Evolutionary conservation across 1,140 invertebrate species (phyloP).

Genomic region (Kradibia gibbosae): DNA sequence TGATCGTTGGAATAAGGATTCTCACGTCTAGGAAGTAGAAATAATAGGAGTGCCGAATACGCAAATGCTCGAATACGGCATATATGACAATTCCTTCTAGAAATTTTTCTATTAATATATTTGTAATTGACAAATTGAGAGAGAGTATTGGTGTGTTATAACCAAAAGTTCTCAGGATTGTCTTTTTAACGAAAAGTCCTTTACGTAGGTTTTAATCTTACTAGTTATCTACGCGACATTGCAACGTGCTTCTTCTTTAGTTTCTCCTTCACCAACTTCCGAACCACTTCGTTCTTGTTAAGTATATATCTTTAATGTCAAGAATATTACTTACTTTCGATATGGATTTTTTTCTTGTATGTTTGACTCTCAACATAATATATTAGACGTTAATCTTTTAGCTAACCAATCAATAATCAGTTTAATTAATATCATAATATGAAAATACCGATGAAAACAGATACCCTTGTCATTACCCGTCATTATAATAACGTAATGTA

Average conservation of each 20-base stretch:
- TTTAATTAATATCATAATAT: too few relatives aligned
- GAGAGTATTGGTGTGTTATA: too few relatives aligned
- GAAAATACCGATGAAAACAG: too few relatives aligned
- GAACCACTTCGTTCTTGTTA: conserved; percentile 42
- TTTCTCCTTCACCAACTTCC: neutral
- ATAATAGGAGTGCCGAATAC: neutral
- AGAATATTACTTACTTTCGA: neutral
- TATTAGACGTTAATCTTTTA: too few relatives aligned
- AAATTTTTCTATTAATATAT: neutral
- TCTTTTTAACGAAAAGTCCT: neutral
- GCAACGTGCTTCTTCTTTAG: neutral
- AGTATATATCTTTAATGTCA: conserved; percentile 13
- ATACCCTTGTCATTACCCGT: too few relatives aligned
- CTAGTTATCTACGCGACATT: conserved; percentile 29
- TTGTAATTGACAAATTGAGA: neutral
- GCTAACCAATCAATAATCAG: too few relatives aligned
- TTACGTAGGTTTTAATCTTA: conserved; percentile 26
- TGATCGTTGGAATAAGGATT: conserved; percentile 3
- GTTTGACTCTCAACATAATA: too few relatives aligned
- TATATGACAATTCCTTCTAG: neutral
- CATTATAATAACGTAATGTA: too few relatives aligned
- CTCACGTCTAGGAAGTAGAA: conserved; percentile 30
- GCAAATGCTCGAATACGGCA: conserved; percentile 12
- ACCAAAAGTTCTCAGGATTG: conserved; percentile 26
- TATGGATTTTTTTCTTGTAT: neutral